These are phyloP conservation scores for Petrocephalus schoutedeni DNA, from an alignment of 2,797 vertebrate genomes.

Conservation along the genomic window DNA sequence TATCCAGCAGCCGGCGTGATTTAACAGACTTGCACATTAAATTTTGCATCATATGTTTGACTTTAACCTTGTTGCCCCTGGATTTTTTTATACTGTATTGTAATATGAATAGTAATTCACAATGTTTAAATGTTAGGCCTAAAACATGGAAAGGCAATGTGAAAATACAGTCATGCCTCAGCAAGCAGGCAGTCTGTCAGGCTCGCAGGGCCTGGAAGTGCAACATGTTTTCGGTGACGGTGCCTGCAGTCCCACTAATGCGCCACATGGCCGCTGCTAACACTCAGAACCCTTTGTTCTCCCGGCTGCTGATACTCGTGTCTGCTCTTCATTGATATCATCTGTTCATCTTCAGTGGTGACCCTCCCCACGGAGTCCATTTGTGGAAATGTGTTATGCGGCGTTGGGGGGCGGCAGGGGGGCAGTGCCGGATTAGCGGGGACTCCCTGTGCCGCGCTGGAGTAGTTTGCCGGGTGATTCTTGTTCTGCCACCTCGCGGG, in stretches of 20 bases:
- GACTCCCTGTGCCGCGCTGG: neutral
- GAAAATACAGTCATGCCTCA: neutral
- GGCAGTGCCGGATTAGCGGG: neutral
- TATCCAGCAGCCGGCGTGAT: neutral
- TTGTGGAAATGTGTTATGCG: neutral
- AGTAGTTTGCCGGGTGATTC: neutral
- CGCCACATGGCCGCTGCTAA: neutral
- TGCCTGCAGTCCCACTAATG: neutral
- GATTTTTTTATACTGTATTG: neutral
- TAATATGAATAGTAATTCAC: neutral
- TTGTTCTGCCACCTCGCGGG: neutral
- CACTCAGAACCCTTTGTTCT: neutral
- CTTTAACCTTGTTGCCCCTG: neutral
- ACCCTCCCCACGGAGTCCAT: slow-evolving; percentile 16
- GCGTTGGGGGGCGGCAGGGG: neutral
- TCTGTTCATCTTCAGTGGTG: neutral
- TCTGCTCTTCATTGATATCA: neutral
- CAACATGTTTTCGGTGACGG: neutral
- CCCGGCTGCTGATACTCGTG: neutral
- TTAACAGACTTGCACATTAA: neutral
- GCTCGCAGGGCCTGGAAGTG: neutral
- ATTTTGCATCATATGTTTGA: slow-evolving; percentile 16
- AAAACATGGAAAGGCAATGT: neutral
- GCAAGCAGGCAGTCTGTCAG: neutral
- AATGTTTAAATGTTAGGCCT: neutral